Conservation (phyloP, 2,888 invertebrate species). For the Drosophila mimetica region DNA sequence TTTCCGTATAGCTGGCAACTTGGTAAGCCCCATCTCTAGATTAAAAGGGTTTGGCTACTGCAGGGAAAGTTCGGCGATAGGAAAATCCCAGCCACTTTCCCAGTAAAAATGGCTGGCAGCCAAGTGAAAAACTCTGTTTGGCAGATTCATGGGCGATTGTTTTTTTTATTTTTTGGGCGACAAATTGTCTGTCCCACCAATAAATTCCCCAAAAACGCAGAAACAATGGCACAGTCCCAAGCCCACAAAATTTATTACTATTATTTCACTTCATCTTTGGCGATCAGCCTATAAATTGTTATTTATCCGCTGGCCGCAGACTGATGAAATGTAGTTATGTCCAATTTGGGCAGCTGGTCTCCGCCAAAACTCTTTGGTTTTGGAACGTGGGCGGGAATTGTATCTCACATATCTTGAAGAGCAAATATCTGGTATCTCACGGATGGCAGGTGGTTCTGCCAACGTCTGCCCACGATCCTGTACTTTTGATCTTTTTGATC, state of each 20-base stretch:
- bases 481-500: constrained; percentile 7
- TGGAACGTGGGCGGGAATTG: constrained; percentile 32
- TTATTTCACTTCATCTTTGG: constrained; percentile 53
- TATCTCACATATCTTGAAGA: constrained; percentile 31
- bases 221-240: constrained; percentile 36
- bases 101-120: constrained; percentile 30
- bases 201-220: constrained; percentile 34
- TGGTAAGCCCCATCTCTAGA: constrained; percentile 4
- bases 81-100: constrained; percentile 36
- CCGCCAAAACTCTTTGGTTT: constrained; percentile 44
- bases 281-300: constrained; percentile 64
- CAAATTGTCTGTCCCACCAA: constrained; percentile 40
- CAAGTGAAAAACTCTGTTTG: constrained; percentile 31
- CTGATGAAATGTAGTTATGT: constrained; percentile 60
- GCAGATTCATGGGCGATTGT: constrained; percentile 33
- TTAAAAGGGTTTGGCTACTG: constrained; percentile 18
- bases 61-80: constrained; percentile 20
- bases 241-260: constrained; percentile 61
- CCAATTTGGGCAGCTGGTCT: constrained; percentile 65
- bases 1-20: not conserved
- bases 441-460: constrained; percentile 29
- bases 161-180: constrained; percentile 25
- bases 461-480: constrained; percentile 8
- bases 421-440: constrained; percentile 32
- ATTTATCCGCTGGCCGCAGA: constrained; percentile 43